Evolutionary conservation across 2,888 invertebrate species (phyloP).

Genomic region (Drosophila peninsularis): DNA sequence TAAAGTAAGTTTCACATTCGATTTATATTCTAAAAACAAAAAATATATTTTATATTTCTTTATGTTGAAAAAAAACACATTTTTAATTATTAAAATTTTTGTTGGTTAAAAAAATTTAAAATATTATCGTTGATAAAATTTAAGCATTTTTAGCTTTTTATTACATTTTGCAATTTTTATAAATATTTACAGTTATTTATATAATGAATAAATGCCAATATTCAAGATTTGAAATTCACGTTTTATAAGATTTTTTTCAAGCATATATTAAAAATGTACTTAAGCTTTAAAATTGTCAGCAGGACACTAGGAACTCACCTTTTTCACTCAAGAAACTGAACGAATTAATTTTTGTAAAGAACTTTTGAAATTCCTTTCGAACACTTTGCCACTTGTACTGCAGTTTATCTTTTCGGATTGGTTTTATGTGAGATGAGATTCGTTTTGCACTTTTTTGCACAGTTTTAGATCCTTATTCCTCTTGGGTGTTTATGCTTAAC

Average conservation of each 20-base stretch:
- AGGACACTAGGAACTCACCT: conserved; percentile 69
- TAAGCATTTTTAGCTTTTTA: background rate
- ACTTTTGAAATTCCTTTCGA: conserved; percentile 35
- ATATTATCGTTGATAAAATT: background rate
- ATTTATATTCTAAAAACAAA: background rate
- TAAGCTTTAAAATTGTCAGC: background rate
- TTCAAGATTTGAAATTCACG: background rate
- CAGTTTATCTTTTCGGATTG: conserved; percentile 44
- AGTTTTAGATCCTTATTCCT: conserved; percentile 61
- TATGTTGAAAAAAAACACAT: background rate
- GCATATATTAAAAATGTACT: background rate
- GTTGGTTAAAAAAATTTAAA: background rate
- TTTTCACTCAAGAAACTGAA: conserved; percentile 66
- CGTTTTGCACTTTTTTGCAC: conserved; percentile 50
- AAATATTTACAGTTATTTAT: background rate
- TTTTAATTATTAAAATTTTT: background rate
- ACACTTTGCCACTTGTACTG: conserved; percentile 62
- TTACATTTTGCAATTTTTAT: background rate
- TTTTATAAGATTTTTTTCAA: background rate
- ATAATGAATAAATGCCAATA: background rate
- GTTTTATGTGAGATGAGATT: conserved; percentile 25
- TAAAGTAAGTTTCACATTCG: background rate
- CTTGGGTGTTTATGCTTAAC: conserved; percentile 43
- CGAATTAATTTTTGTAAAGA: conserved; percentile 46
- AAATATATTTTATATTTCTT: background rate